Conservation (phyloP, 2,113 vertebrate species). For the Silurus glanis region DNA sequence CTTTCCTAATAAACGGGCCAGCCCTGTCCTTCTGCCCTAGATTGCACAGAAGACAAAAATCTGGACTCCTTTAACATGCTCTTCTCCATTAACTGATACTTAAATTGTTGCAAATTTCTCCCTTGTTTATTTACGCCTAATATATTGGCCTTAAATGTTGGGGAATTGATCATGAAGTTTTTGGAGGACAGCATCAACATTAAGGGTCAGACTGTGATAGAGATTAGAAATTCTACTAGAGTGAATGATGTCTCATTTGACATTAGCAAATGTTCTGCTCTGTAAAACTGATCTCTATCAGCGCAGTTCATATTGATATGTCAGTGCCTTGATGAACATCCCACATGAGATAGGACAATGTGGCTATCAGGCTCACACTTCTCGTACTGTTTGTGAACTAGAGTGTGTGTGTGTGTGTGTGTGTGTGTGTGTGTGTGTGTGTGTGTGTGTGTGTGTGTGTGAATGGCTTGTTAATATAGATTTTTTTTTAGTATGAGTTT, state of each 20-base stretch:
- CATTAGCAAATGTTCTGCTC: background rate
- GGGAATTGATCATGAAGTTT: background rate
- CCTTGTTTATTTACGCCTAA: background rate
- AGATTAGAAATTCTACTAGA: background rate
- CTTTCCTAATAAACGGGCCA: background rate
- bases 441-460: constrained; percentile 16
- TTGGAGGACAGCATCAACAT: background rate
- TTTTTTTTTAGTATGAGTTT: too few species aligned
- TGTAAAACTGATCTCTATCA: background rate
- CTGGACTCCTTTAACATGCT: background rate
- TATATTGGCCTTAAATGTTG: background rate
- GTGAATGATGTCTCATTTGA: background rate
- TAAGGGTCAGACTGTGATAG: background rate
- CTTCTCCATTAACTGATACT: background rate
- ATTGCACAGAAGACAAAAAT: constrained; percentile 15
- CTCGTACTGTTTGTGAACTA: background rate
- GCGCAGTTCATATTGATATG: background rate
- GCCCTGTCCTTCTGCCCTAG: background rate
- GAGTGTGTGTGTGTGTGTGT: background rate
- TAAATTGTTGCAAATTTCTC: background rate
- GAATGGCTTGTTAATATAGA: background rate
- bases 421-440: constrained; percentile 19
- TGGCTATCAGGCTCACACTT: background rate
- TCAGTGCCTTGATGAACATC: background rate
- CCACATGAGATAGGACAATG: background rate